phyloP scores from a whole-genome alignment of 2,888 invertebrate genomes.

The Lithophane socia region DNA sequence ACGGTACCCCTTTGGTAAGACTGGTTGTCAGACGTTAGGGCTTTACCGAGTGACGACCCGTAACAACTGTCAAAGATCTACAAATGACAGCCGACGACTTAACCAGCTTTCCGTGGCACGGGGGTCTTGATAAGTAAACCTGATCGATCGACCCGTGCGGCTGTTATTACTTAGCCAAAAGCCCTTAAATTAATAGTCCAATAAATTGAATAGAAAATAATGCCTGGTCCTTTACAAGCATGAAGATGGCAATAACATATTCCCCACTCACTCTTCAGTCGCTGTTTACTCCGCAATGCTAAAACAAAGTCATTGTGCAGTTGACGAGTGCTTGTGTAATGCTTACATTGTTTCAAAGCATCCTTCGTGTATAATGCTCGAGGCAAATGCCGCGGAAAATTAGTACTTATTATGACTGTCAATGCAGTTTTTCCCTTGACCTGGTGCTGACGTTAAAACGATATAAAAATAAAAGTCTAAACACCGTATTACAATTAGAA shows the following conservation, averaged over 20 bases:
- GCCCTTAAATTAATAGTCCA: neutral
- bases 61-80: no score
- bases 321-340: conserved; percentile 70
- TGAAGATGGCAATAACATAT: conserved; percentile 31
- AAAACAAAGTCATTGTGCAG: conserved; percentile 83
- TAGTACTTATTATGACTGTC: conserved; percentile 25
- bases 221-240: neutral
- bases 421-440: conserved; percentile 60
- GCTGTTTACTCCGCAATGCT: conserved; percentile 67
- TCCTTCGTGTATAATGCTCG: conserved; percentile 68
- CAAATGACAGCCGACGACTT: no score
- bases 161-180: no score
- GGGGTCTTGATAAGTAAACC: no score
- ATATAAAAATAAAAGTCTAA: neutral
- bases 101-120: no score
- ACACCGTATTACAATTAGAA: neutral
- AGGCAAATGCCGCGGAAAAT: conserved; percentile 52
- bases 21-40: no score
- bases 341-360: conserved; percentile 81
- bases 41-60: no score
- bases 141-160: no score
- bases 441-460: conserved; percentile 1
- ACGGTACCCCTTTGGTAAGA: no score
- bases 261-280: conserved; percentile 27
- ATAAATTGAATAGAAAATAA: neutral